A percentile compares a stretch with the other conserved stretches of the same genome.
Evolutionary conservation across 2,113 vertebrate species (phyloP).

Genomic region (Isurus oxyrinchus): DNA sequence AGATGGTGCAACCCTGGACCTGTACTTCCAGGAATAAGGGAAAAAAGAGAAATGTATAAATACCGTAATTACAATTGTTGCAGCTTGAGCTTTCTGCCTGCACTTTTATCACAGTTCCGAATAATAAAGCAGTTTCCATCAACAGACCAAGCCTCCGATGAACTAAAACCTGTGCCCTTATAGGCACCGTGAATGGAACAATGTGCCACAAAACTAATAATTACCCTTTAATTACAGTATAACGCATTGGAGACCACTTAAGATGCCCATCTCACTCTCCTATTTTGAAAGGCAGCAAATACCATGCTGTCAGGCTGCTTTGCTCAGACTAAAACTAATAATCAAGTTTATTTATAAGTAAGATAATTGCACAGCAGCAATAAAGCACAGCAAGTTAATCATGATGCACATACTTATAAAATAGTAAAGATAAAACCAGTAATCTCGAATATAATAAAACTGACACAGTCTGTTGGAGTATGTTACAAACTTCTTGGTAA

Average conservation of each 20-base stretch:
- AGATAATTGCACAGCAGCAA: slow-evolving; percentile 27
- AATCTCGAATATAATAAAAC: background rate
- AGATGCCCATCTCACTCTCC: slow-evolving; percentile 26
- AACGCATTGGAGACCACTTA: slow-evolving; percentile 4
- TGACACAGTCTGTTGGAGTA: background rate
- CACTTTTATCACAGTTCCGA: background rate
- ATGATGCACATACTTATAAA: slow-evolving; percentile 5
- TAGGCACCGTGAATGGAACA: background rate
- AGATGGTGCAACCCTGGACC: background rate
- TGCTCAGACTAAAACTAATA: slow-evolving; percentile 23
- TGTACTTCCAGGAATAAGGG: background rate
- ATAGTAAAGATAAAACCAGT: slow-evolving; percentile 22
- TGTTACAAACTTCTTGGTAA: background rate
- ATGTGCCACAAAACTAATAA: background rate
- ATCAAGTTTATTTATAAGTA: slow-evolving; percentile 35
- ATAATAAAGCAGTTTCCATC: background rate
- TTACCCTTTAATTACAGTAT: slow-evolving; percentile 33
- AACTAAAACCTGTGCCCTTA: slow-evolving; percentile 9
- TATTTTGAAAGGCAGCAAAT: slow-evolving; percentile 28
- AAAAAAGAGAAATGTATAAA: background rate
- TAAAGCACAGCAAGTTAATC: slow-evolving; percentile 29
- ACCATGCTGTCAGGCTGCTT: slow-evolving; percentile 6
- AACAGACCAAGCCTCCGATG: background rate
- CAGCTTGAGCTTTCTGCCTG: background rate
- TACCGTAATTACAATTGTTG: background rate